Percentiles rank a stretch among this genome's conserved stretches.
Conservation (phyloP, 2,888 invertebrate species). For the Neoscelio sp. region DNA sequence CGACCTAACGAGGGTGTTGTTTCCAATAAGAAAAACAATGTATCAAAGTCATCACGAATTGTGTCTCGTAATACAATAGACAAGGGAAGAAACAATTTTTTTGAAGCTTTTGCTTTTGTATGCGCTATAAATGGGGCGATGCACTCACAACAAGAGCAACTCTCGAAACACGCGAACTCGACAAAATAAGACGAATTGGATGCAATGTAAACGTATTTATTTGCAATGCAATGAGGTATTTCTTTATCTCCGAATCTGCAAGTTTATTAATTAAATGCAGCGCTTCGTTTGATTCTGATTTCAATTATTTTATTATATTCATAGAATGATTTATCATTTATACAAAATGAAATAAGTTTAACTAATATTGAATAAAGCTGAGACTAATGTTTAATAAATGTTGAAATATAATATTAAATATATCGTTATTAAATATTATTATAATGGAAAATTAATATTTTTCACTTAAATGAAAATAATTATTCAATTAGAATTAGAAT, state of each 20-base stretch:
- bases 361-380: too few relatives aligned
- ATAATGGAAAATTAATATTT: too few relatives aligned
- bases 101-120: slow-evolving; percentile 33
- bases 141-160: slow-evolving; percentile 50
- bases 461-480: too few relatives aligned
- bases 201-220: slow-evolving; percentile 57
- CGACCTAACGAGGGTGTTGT: slow-evolving; percentile 57
- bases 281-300: slow-evolving; percentile 22
- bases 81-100: slow-evolving; percentile 29
- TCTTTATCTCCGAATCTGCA: slow-evolving; percentile 29
- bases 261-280: slow-evolving; percentile 55
- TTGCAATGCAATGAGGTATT: slow-evolving; percentile 62
- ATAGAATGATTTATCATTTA: too few relatives aligned
- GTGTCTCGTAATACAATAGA: slow-evolving; percentile 52
- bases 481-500: too few relatives aligned
- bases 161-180: slow-evolving; percentile 60
- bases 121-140: slow-evolving; percentile 59
- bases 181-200: slow-evolving; percentile 60
- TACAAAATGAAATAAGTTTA: too few relatives aligned
- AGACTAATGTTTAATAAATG: too few relatives aligned
- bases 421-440: too few relatives aligned
- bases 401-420: too few relatives aligned
- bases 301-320: slow-evolving; percentile 16
- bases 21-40: slow-evolving; percentile 58
- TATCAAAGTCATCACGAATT: slow-evolving; percentile 56